Percentiles rank a stretch among this genome's conserved stretches.
Evolutionary conservation across 2,888 invertebrate genomes (phyloP).

Genomic region (Dione vanillae): DNA sequence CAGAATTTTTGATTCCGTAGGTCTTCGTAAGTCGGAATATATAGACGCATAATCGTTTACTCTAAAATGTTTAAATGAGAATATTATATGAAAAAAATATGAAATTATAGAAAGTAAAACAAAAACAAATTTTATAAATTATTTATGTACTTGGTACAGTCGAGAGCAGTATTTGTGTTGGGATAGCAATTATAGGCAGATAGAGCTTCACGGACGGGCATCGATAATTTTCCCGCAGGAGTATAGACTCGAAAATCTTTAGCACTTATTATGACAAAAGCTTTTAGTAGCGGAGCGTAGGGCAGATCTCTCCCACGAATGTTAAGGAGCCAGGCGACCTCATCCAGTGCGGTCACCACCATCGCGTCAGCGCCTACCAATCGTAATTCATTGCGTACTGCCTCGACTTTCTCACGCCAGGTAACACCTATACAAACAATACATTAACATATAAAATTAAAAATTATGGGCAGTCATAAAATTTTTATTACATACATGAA

Average conservation of each 20-base stretch:
- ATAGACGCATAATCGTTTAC: slow-evolving; percentile 88
- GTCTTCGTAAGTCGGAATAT: slow-evolving; percentile 87
- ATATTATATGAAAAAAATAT: too few relatives aligned
- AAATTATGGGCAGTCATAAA: neutral
- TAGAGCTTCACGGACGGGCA: slow-evolving; percentile 80
- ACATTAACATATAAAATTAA: neutral
- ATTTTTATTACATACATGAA: too few relatives aligned
- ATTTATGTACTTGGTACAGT: slow-evolving; percentile 71
- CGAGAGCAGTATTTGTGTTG: slow-evolving; percentile 78
- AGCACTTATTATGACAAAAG: slow-evolving; percentile 88
- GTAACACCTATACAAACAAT: slow-evolving; percentile 78
- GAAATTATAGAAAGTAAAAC: neutral
- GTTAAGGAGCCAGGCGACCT: slow-evolving; percentile 94
- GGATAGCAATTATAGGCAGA: slow-evolving; percentile 85
- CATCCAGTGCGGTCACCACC: slow-evolving; percentile 93
- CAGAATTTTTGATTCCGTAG: slow-evolving; percentile 86
- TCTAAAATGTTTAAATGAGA: slow-evolving; percentile 67
- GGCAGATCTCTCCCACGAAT: slow-evolving; percentile 93
- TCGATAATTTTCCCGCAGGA: slow-evolving; percentile 86
- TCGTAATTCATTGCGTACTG: slow-evolving; percentile 86
- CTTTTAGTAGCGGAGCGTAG: slow-evolving; percentile 90
- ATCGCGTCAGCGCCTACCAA: slow-evolving; percentile 88
- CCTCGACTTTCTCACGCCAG: slow-evolving; percentile 90
- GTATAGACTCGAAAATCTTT: slow-evolving; percentile 88
- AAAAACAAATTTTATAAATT: neutral